Conservation (phyloP, 2,113 vertebrate genomes). For the Actenoides lindsayi region DNA sequence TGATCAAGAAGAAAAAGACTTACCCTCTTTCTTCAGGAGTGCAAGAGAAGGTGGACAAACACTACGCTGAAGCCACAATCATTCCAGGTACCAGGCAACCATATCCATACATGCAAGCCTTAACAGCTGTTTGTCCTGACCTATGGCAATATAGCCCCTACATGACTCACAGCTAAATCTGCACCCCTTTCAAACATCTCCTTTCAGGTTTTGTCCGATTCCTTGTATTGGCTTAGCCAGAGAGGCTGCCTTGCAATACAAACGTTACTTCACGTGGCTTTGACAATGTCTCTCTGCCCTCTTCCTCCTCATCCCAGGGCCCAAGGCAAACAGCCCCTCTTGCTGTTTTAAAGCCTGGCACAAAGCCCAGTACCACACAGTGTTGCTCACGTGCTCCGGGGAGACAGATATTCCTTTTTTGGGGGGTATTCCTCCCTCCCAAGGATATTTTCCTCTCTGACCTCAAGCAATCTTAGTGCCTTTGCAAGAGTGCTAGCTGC, state of each 20-base stretch:
- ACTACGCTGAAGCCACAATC: neutral
- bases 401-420: neutral
- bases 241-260: neutral
- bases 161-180: neutral
- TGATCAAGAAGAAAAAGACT: neutral
- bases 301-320: neutral
- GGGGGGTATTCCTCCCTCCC: neutral
- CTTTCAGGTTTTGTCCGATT: neutral
- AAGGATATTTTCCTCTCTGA: neutral
- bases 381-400: neutral
- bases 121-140: neutral
- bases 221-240: neutral
- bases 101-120: neutral
- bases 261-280: accelerated
- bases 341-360: neutral
- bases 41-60: neutral
- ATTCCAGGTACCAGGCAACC: neutral
- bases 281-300: neutral
- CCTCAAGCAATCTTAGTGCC: neutral
- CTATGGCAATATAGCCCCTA: neutral
- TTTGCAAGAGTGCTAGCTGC: neutral
- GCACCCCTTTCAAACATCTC: neutral
- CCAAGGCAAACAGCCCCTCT: neutral
- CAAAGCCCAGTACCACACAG: neutral
- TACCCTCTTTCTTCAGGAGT: neutral